Evolutionary conservation across 2,797 vertebrate genomes (phyloP).

Genomic region (Catharus ustulatus): DNA sequence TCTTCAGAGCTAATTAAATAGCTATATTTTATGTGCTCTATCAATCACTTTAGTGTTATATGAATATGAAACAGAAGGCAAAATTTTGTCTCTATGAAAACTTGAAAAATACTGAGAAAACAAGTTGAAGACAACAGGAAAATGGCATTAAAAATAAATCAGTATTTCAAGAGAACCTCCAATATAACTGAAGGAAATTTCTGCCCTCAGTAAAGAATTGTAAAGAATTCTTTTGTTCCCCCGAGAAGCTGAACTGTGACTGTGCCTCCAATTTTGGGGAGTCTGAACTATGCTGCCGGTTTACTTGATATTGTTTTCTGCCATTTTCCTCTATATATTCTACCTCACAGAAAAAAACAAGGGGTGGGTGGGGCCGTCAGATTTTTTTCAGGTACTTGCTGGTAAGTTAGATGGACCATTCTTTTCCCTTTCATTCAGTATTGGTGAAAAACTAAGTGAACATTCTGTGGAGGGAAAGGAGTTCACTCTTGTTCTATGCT

Average conservation of each 20-base stretch:
- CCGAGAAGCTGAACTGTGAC: neutral
- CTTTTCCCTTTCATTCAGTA: neutral
- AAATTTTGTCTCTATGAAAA: neutral
- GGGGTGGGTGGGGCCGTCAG: fast-evolving
- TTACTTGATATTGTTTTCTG: neutral
- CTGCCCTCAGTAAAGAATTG: neutral
- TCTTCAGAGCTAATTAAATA: neutral
- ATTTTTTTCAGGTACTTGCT: neutral
- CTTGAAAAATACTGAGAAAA: neutral
- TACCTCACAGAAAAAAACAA: neutral
- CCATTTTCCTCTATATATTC: neutral
- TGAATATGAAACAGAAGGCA: neutral
- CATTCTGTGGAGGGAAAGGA: neutral
- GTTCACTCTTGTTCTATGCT: neutral
- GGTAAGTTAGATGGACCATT: neutral
- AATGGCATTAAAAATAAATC: neutral
- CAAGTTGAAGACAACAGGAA: neutral
- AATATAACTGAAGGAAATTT: neutral
- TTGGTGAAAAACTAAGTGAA: neutral
- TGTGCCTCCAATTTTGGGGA: neutral
- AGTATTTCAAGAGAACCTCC: neutral
- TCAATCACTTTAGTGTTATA: neutral
- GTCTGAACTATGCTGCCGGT: neutral
- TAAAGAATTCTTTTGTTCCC: neutral
- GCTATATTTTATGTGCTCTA: neutral